Evolutionary conservation across 2,113 vertebrate genomes (phyloP).

Genomic region (Leptocoma aspasia): DNA sequence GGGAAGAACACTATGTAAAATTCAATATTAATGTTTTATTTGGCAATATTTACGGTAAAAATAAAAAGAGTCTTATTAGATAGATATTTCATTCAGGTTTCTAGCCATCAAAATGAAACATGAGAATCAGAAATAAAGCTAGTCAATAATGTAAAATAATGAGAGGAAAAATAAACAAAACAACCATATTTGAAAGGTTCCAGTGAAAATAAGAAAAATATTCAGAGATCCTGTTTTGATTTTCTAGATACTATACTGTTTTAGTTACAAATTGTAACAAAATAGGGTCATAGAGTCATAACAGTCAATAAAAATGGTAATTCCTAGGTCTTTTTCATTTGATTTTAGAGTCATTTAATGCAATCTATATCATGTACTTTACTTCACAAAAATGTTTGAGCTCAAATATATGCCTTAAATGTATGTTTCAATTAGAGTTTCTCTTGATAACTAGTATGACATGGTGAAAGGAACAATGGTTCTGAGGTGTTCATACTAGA

Average conservation of each 20-base stretch:
- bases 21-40: neutral
- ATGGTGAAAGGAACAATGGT: neutral
- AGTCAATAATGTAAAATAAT: neutral
- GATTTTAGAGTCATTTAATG: neutral
- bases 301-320: neutral
- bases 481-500: neutral
- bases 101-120: neutral
- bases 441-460: neutral
- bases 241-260: neutral
- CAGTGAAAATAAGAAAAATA: neutral
- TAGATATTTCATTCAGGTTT: neutral
- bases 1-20: neutral
- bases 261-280: neutral
- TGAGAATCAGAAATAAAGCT: neutral
- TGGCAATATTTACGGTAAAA: neutral
- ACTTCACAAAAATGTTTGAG: neutral
- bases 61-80: fast-evolving
- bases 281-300: neutral
- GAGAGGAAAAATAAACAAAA: neutral
- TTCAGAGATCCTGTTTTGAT: neutral
- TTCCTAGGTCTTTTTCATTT: neutral
- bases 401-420: neutral
- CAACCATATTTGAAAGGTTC: neutral
- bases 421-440: neutral
- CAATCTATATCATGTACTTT: fast-evolving